Conservation (phyloP, 2,888 invertebrate genomes). For the Epinotia nisella region DNA sequence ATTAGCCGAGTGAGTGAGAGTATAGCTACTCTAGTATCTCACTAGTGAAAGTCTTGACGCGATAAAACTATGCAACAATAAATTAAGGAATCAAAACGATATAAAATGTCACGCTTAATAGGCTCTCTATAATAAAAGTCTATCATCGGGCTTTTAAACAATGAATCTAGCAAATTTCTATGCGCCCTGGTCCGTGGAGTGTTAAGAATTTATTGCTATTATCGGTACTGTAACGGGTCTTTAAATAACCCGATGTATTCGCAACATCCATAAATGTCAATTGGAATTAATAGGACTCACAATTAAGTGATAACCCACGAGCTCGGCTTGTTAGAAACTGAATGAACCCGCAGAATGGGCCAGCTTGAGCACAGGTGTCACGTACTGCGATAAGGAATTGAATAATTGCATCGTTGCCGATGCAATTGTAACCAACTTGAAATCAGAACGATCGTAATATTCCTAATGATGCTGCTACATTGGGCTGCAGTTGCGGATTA, state of each 20-base stretch:
- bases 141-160: conserved; percentile 17
- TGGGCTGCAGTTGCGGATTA: not conserved
- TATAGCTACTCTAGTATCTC: not conserved
- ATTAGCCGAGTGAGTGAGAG: not conserved
- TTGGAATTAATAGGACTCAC: conserved; percentile 41
- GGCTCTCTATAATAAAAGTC: conserved; percentile 15
- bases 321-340: conserved; percentile 23
- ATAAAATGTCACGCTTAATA: conserved; percentile 7
- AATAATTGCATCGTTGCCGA: conserved; percentile 29
- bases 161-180: conserved; percentile 21
- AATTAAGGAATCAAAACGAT: conserved; percentile 7
- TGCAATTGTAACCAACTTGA: conserved; percentile 16
- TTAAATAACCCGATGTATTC: conserved; percentile 39
- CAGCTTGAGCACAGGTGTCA: conserved; percentile 15
- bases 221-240: conserved; percentile 24
- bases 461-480: conserved; percentile 11
- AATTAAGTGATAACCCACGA: conserved; percentile 41
- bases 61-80: not conserved
- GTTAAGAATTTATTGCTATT: conserved; percentile 29
- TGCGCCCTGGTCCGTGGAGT: conserved; percentile 5
- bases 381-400: conserved; percentile 19
- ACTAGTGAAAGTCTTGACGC: conserved; percentile 8
- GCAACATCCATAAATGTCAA: conserved; percentile 43
- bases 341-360: conserved; percentile 22
- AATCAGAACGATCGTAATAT: conserved; percentile 2